Percentiles rank a stretch among this genome's conserved stretches.
phyloP scores from a whole-genome alignment of 2,888 invertebrate species.

The Ecliptopera silaceata region DNA sequence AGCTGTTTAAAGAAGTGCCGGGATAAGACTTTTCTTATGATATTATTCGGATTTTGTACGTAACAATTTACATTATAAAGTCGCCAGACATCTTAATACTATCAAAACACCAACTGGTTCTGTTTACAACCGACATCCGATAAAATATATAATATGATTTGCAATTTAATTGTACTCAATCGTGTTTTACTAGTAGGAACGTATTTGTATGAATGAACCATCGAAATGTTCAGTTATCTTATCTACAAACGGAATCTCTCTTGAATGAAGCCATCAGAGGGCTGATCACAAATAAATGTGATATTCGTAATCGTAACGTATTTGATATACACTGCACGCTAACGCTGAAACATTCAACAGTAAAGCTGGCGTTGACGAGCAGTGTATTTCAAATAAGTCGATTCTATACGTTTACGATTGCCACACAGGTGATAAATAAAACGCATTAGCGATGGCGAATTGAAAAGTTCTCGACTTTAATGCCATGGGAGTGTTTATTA shows the following conservation, averaged over 20 bases:
- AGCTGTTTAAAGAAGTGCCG: slow-evolving; percentile 30
- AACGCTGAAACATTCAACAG: no score
- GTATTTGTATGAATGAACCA: slow-evolving; percentile 16
- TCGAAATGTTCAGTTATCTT: slow-evolving; percentile 33
- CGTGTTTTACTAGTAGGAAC: slow-evolving; percentile 35
- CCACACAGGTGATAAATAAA: slow-evolving; percentile 15
- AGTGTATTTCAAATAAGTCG: no score
- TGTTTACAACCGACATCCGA: slow-evolving; percentile 15
- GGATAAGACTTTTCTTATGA: slow-evolving; percentile 31
- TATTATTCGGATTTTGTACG: slow-evolving; percentile 24
- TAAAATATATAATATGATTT: slow-evolving; percentile 35
- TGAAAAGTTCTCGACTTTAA: slow-evolving; percentile 13
- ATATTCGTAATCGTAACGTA: no score
- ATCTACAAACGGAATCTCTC: slow-evolving; percentile 9
- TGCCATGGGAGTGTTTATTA: slow-evolving; percentile 19
- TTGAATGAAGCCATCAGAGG: slow-evolving; percentile 15
- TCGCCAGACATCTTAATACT: slow-evolving; percentile 25
- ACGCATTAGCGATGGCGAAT: slow-evolving; percentile 17
- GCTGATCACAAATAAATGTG: no score
- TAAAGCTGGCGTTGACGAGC: no score
- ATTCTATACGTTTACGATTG: no score
- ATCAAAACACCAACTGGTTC: slow-evolving; percentile 20
- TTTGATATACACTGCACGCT: no score
- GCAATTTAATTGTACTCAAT: slow-evolving; percentile 40
- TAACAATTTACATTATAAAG: slow-evolving; percentile 34